Evolutionary conservation across 2,797 vertebrate genomes (phyloP).

Genomic region (Helarctos malayanus): DNA sequence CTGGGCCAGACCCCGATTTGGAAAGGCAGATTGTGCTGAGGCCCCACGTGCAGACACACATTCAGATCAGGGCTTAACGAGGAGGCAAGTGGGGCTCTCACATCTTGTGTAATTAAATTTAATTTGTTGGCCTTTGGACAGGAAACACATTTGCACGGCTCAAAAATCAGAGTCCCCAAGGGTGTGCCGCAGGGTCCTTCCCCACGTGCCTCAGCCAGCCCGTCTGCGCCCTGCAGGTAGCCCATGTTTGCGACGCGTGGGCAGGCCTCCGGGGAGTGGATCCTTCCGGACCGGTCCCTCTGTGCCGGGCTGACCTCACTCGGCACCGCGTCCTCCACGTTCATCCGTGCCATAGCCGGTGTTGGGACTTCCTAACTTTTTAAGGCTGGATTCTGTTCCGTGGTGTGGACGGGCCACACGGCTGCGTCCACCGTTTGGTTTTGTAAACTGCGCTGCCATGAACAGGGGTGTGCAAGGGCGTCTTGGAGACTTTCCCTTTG

Average conservation of each 20-base stretch:
- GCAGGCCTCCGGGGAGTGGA: fast-evolving
- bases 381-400: neutral
- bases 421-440: neutral
- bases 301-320: neutral
- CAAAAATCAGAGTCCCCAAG: too few relatives aligned
- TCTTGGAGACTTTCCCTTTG: too few relatives aligned
- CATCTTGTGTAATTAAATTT: fast-evolving
- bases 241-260: fast-evolving
- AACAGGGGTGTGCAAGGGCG: neutral
- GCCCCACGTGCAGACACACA: fast-evolving
- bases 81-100: fast-evolving
- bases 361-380: neutral
- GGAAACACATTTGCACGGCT: neutral
- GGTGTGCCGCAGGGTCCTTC: fast-evolving
- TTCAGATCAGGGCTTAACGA: neutral
- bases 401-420: fast-evolving
- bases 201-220: neutral
- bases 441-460: too few relatives aligned
- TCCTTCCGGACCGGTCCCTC: neutral
- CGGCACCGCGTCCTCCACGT: fast-evolving
- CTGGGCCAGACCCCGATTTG: neutral
- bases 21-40: neutral
- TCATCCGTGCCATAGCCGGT: fast-evolving
- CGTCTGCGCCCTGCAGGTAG: neutral
- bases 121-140: neutral